Percentiles rank a stretch among this genome's conserved stretches.
These are phyloP conservation scores for Lydus trimaculatus DNA, from an alignment of 2,888 invertebrate species.

Conservation along the genomic window DNA sequence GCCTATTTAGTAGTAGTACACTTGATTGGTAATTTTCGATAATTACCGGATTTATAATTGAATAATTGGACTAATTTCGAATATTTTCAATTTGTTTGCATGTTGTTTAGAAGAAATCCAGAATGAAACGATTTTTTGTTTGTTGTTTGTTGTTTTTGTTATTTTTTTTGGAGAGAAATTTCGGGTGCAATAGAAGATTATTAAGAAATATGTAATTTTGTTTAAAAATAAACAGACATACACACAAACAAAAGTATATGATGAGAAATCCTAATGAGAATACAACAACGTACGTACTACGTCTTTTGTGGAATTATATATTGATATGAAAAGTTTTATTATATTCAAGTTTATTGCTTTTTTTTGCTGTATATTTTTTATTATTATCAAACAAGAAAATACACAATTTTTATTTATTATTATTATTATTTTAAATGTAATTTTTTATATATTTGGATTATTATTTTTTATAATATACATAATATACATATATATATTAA, in stretches of 20 bases:
- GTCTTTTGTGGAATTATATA: neutral
- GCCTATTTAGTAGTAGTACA: no score
- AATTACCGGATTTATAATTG: neutral
- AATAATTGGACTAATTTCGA: constrained; percentile 38
- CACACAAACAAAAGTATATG: neutral
- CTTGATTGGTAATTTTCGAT: no score
- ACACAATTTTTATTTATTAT: constrained; percentile 6
- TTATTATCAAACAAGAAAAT: neutral
- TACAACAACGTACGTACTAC: neutral
- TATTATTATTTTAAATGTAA: constrained; percentile 4
- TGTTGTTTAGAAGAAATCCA: constrained; percentile 44
- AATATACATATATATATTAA: neutral
- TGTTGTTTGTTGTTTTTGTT: constrained; percentile 12
- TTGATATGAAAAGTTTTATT: neutral
- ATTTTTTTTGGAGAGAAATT: constrained; percentile 20
- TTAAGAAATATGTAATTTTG: constrained; percentile 28
- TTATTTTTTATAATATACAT: neutral
- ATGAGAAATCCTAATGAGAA: no score
- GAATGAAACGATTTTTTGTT: constrained; percentile 36
- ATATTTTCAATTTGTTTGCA: constrained; percentile 38
- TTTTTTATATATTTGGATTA: constrained; percentile 5
- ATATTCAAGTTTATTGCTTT: neutral
- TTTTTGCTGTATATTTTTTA: neutral
- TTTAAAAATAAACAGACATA: constrained; percentile 8
- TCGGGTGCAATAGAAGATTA: constrained; percentile 36